Percentiles rank a stretch among this genome's conserved stretches.
Evolutionary conservation across 2,113 vertebrate genomes (phyloP).

Genomic region (Peucedramus taeniatus): DNA sequence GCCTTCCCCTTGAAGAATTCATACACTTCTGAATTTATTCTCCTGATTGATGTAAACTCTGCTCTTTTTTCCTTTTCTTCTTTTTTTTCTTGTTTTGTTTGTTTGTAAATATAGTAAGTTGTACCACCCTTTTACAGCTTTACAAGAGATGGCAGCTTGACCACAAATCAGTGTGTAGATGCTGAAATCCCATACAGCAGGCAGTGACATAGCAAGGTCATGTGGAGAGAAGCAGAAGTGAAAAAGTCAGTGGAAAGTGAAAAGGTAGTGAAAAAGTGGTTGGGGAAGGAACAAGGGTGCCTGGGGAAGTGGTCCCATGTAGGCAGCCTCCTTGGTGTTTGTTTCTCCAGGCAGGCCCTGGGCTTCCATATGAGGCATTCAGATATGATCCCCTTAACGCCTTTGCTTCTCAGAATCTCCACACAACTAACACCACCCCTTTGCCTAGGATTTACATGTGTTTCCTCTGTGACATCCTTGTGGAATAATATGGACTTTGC

Average conservation of each 20-base stretch:
- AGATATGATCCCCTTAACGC: background rate
- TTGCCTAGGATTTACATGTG: background rate
- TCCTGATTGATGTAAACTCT: background rate
- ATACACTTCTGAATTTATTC: background rate
- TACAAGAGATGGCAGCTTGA: background rate
- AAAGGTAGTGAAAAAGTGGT: background rate
- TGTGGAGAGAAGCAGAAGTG: background rate
- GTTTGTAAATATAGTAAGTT: background rate
- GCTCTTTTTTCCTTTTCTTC: background rate
- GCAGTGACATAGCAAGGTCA: background rate
- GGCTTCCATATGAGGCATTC: background rate
- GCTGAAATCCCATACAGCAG: background rate
- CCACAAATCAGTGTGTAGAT: background rate
- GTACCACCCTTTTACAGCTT: background rate
- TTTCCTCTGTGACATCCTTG: background rate
- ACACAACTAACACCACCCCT: background rate
- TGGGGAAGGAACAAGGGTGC: fast-evolving
- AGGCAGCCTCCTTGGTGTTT: background rate
- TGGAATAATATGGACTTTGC: background rate
- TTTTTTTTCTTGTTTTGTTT: no score
- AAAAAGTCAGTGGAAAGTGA: background rate
- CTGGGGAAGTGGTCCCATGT: background rate
- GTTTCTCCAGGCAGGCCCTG: background rate
- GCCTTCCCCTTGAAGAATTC: background rate
- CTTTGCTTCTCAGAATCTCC: background rate